These are phyloP conservation scores for Takifugu flavidus DNA, from an alignment of 2,113 vertebrate genomes.

Conservation along the genomic window DNA sequence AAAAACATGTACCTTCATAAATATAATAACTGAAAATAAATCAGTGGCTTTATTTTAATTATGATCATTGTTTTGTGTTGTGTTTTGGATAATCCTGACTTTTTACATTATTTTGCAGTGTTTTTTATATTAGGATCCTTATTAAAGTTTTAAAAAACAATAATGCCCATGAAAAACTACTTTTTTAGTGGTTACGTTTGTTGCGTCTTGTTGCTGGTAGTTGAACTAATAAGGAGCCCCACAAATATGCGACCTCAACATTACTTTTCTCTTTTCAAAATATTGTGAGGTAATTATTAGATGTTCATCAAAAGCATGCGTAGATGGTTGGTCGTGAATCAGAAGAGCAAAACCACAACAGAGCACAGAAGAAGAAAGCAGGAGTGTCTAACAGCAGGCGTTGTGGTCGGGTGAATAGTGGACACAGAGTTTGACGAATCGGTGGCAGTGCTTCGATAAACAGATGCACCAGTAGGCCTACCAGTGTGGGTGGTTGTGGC, in stretches of 20 bases:
- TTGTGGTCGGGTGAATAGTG: slow-evolving; percentile 10
- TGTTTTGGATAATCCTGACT: not conserved
- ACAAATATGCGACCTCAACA: too few species aligned
- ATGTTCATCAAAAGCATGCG: too few species aligned
- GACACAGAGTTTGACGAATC: slow-evolving; percentile 16
- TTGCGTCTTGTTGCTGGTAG: too few species aligned
- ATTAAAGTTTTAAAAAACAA: too few species aligned
- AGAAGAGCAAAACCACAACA: slow-evolving; percentile 26
- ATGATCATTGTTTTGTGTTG: not conserved
- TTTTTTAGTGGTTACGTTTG: too few species aligned
- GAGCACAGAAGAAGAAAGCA: slow-evolving; percentile 26
- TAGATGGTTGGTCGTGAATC: slow-evolving; percentile 1
- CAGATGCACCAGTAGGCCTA: slow-evolving; percentile 52
- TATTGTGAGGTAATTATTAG: too few species aligned
- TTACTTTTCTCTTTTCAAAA: too few species aligned
- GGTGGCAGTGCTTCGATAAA: slow-evolving; percentile 35
- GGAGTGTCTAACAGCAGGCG: slow-evolving; percentile 18
- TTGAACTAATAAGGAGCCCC: too few species aligned
- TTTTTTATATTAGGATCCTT: too few species aligned
- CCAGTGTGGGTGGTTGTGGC: slow-evolving; percentile 42
- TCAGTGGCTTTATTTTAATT: not conserved
- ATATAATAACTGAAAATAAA: not conserved
- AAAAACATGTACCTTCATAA: not conserved
- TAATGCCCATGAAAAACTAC: too few species aligned
- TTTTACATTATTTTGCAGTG: not conserved